These are phyloP conservation scores for Spodoptera exigua DNA, from an alignment of 2,888 invertebrate genomes.

Conservation along the genomic window DNA sequence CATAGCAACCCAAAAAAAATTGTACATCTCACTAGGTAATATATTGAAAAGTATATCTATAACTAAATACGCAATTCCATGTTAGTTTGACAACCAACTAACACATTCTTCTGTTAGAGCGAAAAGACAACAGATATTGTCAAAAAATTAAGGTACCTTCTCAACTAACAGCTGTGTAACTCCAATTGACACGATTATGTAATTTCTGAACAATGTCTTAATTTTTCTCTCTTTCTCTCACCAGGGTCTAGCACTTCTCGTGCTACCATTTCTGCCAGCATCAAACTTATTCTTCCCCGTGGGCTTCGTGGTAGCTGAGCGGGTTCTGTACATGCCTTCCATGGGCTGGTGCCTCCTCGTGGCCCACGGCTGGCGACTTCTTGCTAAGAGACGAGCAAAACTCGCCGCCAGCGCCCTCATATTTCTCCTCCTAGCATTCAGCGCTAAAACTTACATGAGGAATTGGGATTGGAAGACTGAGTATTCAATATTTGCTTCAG, in stretches of 20 bases:
- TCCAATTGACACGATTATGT: too few species aligned
- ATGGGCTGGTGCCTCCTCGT: constrained; percentile 99
- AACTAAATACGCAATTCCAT: too few species aligned
- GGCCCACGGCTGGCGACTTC: constrained; percentile 94
- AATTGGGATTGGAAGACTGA: constrained; percentile 98
- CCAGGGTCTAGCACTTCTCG: constrained; percentile 95
- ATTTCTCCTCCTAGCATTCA: constrained; percentile 93
- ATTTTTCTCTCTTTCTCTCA: constrained; percentile 62
- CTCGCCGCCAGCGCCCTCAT: constrained; percentile 92
- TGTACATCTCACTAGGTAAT: too few species aligned
- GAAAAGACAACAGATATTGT: too few species aligned
- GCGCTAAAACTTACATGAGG: constrained; percentile 95
- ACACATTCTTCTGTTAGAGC: neutral
- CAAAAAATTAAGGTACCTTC: too few species aligned
- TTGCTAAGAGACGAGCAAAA: constrained; percentile 91
- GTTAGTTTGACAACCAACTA: too few species aligned
- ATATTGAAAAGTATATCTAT: too few species aligned
- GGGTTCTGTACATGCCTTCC: constrained; percentile 98
- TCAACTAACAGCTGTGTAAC: too few species aligned
- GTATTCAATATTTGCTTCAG: constrained; percentile 97
- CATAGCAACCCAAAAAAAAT: too few species aligned
- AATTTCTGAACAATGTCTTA: too few species aligned
- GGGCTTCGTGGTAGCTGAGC: constrained; percentile 98
- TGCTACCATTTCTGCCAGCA: constrained; percentile 97
- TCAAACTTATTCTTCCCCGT: constrained; percentile 99